These are phyloP conservation scores for Balanococcus diminutus DNA, from an alignment of 2,888 invertebrate species.

Conservation along the genomic window DNA sequence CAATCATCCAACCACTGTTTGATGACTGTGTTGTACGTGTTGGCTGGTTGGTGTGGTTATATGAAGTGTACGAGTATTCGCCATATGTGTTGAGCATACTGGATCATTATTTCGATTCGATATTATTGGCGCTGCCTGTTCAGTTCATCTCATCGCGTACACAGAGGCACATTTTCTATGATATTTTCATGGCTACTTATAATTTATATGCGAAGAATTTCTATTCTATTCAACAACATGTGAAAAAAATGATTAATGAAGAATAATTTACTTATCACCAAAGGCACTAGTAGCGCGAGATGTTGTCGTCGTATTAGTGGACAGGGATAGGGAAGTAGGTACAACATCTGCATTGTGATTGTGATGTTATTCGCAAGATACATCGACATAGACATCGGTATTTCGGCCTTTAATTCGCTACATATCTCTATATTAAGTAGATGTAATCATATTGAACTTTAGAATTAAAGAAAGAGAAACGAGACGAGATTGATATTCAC, in stretches of 20 bases:
- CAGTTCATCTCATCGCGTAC: too few species aligned
- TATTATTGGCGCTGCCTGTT: background rate
- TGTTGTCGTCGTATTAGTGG: background rate
- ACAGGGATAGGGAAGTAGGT: too few species aligned
- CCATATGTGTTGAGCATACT: background rate
- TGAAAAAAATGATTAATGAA: conserved; percentile 38
- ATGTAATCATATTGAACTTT: background rate
- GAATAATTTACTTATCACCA: conserved; percentile 32
- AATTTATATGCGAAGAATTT: conserved; percentile 36
- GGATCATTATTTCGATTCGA: conserved; percentile 1
- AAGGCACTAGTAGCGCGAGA: background rate
- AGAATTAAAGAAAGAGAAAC: background rate
- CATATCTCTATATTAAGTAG: conserved; percentile 25
- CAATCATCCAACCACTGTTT: conserved; percentile 25
- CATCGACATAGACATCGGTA: background rate
- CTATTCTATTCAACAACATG: conserved; percentile 33
- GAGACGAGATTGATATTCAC: background rate
- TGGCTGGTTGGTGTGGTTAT: too few species aligned
- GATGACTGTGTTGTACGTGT: background rate
- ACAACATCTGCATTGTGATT: too few species aligned
- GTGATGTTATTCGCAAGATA: background rate
- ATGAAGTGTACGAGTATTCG: background rate
- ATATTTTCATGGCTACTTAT: conserved; percentile 39
- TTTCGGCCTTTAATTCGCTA: background rate
- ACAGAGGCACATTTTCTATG: too few species aligned